A percentile compares a stretch with the other conserved stretches of the same genome.
Evolutionary conservation across 2,113 vertebrate species (phyloP).

Genomic region (Boleophthalmus pectinirostris): DNA sequence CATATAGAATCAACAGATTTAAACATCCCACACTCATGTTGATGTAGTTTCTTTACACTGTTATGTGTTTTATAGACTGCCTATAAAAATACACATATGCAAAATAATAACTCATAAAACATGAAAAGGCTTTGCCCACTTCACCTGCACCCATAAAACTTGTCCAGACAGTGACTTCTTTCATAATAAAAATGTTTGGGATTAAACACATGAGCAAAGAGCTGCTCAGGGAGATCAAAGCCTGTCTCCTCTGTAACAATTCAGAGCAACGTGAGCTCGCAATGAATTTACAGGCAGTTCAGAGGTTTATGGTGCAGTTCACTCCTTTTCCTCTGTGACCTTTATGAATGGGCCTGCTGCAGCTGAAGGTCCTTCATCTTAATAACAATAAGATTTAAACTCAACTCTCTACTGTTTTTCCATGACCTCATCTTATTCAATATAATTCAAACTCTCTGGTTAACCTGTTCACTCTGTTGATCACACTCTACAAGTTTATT

Average conservation of each 20-base stretch:
- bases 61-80: too few species aligned
- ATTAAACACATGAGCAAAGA: not conserved
- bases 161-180: not conserved
- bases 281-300: not conserved
- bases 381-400: not conserved
- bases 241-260: not conserved
- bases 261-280: not conserved
- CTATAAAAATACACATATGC: too few species aligned
- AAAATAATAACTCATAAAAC: not conserved
- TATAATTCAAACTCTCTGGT: not conserved
- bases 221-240: not conserved
- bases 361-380: not conserved
- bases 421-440: not conserved
- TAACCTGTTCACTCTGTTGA: not conserved
- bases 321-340: not conserved
- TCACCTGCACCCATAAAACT: not conserved
- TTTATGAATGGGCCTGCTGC: not conserved
- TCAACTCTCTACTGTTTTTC: not conserved
- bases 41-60: too few species aligned
- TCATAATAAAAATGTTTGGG: not conserved
- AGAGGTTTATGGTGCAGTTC: not conserved
- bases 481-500: too few species aligned
- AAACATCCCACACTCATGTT: not conserved
- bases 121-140: not conserved
- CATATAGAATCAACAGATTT: not conserved